Percentiles rank a stretch among this genome's conserved stretches.
Conservation (phyloP, 64 coral and sea anemone species). For the Stichodactyla mertensii region DNA sequence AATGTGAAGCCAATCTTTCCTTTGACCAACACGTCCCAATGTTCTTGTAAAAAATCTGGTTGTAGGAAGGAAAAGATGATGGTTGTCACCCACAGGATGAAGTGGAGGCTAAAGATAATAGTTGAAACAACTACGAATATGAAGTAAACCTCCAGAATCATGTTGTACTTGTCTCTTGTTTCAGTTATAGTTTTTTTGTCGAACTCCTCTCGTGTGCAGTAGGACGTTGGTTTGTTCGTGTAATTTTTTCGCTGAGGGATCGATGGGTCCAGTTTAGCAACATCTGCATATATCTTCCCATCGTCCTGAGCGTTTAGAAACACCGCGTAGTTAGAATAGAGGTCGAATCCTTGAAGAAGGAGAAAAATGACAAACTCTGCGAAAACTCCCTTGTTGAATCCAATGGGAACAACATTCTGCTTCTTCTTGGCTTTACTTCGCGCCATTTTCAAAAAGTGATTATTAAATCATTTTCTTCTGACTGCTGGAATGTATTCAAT, state of each 20-base stretch:
- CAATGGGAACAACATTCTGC: constrained; percentile 54
- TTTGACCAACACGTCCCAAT: constrained; percentile 64
- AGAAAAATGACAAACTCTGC: constrained; percentile 84
- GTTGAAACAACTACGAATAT: constrained; percentile 58
- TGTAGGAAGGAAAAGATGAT: constrained; percentile 62
- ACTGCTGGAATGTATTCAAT: not conserved
- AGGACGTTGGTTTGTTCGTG: constrained; percentile 27
- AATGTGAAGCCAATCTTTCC: constrained; percentile 71
- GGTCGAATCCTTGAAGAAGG: constrained; percentile 75
- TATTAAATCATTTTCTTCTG: not conserved
- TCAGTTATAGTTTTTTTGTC: constrained; percentile 49
- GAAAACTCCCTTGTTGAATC: constrained; percentile 76
- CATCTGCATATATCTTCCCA: constrained; percentile 18
- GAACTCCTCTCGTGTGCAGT: constrained; percentile 58
- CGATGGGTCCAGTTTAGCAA: not conserved
- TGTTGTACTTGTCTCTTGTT: constrained; percentile 22
- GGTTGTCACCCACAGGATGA: constrained; percentile 67
- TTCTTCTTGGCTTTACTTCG: constrained; percentile 57
- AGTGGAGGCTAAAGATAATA: constrained; percentile 79
- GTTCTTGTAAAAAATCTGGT: constrained; percentile 79
- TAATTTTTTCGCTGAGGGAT: constrained; percentile 7
- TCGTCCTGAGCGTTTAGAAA: constrained; percentile 47
- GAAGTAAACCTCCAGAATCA: constrained; percentile 51
- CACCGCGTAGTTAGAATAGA: constrained; percentile 50
- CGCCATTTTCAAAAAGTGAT: constrained; percentile 36